These are phyloP conservation scores for Plagodis dolabraria DNA, from an alignment of 2,888 invertebrate species.

Conservation along the genomic window DNA sequence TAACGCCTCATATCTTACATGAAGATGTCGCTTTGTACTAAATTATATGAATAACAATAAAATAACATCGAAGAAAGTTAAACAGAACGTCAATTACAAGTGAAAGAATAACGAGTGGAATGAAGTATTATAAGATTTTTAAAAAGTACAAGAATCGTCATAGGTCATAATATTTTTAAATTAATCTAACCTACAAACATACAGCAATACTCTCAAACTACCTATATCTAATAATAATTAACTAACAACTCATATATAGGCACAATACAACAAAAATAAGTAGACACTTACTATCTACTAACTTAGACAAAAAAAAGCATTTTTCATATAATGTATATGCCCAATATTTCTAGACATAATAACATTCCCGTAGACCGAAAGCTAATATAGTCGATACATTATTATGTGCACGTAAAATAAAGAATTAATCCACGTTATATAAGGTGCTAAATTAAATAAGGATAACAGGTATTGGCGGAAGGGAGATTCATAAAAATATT, in stretches of 20 bases:
- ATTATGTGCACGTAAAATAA: too few relatives aligned
- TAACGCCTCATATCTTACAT: slow-evolving; percentile 49
- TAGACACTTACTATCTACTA: slow-evolving; percentile 27
- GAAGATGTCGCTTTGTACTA: slow-evolving; percentile 79
- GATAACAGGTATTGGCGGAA: slow-evolving; percentile 2
- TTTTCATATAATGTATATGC: background rate
- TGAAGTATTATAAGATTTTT: slow-evolving; percentile 10
- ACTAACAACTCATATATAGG: slow-evolving; percentile 32
- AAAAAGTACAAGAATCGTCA: slow-evolving; percentile 30
- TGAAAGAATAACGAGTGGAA: slow-evolving; percentile 80
- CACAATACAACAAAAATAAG: slow-evolving; percentile 22
- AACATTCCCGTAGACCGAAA: too few relatives aligned
- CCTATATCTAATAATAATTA: slow-evolving; percentile 8
- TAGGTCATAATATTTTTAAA: slow-evolving; percentile 10
- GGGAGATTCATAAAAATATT: slow-evolving; percentile 20
- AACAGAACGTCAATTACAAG: slow-evolving; percentile 53
- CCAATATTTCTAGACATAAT: too few relatives aligned
- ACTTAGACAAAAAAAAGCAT: slow-evolving; percentile 1
- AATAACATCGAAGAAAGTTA: slow-evolving; percentile 51
- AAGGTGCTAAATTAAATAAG: background rate
- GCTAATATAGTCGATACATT: too few relatives aligned
- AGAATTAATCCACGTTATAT: too few relatives aligned
- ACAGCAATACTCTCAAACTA: slow-evolving; percentile 14
- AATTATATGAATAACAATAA: slow-evolving; percentile 60
- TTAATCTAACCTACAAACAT: slow-evolving; percentile 4